Base-by-base conservation (phyloP, 2,888 invertebrate genomes). In the Dasypolia templi region DNA sequence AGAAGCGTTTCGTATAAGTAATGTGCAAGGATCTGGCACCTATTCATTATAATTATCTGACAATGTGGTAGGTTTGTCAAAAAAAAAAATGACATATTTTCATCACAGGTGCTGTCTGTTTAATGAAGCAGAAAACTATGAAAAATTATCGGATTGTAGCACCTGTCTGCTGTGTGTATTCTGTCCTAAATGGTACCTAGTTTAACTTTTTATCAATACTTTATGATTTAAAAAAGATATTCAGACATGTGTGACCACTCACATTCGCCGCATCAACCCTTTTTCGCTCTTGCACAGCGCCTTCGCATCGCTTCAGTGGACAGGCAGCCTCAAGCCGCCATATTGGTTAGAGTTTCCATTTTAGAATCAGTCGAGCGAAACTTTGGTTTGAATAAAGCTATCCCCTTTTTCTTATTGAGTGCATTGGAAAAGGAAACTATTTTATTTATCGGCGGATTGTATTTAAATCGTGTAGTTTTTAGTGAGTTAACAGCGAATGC, bases 351-450 rank as follows among this genome's bases (percentile, higher is more conserved):
- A 61, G 49, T 56, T 46, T 59, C 44, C 51, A 65, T 77, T 82
- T 79, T 82, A 29, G 61, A 76, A 76, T 32, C 77, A 42, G 32
- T 82, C 77, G 32, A 70, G 56, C 56, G 19, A 11, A 62, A 58
- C 39, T 74, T 62, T 46, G 14, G 17, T 26, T 29, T 59, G 67
- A 81, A 75, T 67, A 67, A 58, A 53, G 26, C 14, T 29, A 62
- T 58, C n/a, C 22, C 0, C 35, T 62, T 79, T 79, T 79, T 58
- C 56, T 58, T 79, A 58, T 39, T 58, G 62, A 51, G 6, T 29
- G 79, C 39, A 44, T 58, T 44, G 42, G 29, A 51, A 71, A 32
- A 9, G 32, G 12, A 0, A 14, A 46, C 46, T 42, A 70, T 78
- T 61, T 61, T 46, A 39, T 69, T 11, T 77, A 6, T n/a, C 19